phyloP scores from a whole-genome alignment of 2,113 vertebrate species.

The Harpagus bidentatus region DNA sequence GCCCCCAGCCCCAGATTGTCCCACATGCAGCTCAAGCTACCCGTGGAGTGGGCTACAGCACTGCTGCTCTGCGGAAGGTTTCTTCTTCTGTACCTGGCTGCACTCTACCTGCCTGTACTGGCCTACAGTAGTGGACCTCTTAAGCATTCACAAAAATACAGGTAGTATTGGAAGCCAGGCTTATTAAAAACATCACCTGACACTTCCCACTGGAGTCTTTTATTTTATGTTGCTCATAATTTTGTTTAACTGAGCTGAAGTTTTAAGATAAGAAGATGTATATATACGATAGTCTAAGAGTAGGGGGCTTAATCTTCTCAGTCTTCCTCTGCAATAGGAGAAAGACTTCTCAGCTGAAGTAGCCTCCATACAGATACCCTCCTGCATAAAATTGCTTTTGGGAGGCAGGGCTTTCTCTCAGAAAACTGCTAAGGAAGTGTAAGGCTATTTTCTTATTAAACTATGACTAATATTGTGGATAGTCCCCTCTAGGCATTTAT shows the following conservation, averaged over 20 bases:
- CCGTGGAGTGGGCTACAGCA: fast-evolving
- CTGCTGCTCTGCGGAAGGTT: neutral
- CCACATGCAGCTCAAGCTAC: neutral
- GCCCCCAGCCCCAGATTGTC: too few relatives aligned
- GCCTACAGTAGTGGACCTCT: fast-evolving
- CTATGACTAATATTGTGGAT: neutral
- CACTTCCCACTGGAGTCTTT: neutral
- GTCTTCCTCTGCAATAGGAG: neutral
- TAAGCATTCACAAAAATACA: neutral
- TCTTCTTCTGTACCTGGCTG: neutral
- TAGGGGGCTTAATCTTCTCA: neutral
- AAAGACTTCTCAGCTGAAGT: neutral
- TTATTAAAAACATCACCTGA: neutral
- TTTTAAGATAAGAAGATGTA: neutral
- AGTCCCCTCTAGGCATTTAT: neutral
- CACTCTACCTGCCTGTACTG: neutral
- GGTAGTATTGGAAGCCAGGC: neutral
- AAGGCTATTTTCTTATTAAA: neutral
- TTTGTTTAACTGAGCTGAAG: neutral
- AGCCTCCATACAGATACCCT: neutral
- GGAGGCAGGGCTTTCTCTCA: neutral
- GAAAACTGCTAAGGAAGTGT: neutral
- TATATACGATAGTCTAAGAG: neutral
- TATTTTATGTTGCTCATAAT: neutral
- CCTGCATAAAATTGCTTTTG: neutral